Base-by-base conservation (phyloP, 2,888 invertebrate genomes). In the Coecobrya sp. region DNA sequence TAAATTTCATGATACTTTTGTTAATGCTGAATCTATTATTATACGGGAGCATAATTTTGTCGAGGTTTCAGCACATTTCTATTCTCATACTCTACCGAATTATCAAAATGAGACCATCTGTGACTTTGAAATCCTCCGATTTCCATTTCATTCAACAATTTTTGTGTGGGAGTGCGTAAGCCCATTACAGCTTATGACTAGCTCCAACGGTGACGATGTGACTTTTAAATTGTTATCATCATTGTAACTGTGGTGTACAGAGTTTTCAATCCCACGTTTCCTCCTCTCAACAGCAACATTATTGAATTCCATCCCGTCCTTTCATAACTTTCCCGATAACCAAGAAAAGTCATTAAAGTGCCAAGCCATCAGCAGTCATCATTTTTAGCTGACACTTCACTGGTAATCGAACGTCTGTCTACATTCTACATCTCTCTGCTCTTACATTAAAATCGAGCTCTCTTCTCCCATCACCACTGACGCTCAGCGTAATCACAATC, bases 311-410 rank as follows among this genome's bases (percentile, higher is more conserved):
- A 59, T 82, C 82, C n/a, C 65, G 11, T 59, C 36, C 65, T 25
- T 70, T 86, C 76, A 87, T 62, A 42, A 59, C 36, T 49, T 87
- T 79, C 19, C 10, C 55, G 87, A 87, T 87, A 73, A 76, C 79
- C 59, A 30, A 59, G 76, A 87, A 55, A 87, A 76, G 87, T 76
- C 87, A 87, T 87, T 87, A 59, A 76, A 87, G 59, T 87, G 87
- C 59, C 87, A 87, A 76, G 79, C 70, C 86, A 86, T 76, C 87
- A 76, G 42, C 59, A 76, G 76, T 27, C 19, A 87, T 73, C 76
- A 87, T 87, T 87, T 86, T 87, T 87, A 76, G 87, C 87, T 87
- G 87, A 87, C 87, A 76, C 36, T 73, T 36, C 45, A 85, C 65
- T 68, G 45, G 55, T 79, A 65, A 70, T 30, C 36, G 36, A 70